These are phyloP conservation scores for Rhineura floridana DNA, from an alignment of 2,113 vertebrate genomes.

Conservation along the genomic window DNA sequence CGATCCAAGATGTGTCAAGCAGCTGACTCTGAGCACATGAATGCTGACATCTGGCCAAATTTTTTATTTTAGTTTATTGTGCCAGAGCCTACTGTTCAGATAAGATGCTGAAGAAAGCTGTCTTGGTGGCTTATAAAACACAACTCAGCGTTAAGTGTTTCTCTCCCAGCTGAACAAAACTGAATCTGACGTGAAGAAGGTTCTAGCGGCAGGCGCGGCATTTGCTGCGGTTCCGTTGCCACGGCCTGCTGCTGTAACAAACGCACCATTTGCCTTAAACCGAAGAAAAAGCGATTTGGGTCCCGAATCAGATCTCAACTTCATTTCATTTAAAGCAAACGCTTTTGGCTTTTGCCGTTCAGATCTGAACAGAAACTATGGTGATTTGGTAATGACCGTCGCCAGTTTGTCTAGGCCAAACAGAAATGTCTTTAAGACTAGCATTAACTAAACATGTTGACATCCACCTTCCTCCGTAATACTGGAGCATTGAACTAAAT, in stretches of 20 bases:
- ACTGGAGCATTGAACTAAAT: not conserved
- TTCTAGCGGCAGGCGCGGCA: not conserved
- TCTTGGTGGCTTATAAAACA: conserved; percentile 5
- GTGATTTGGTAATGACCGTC: no score
- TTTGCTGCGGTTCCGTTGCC: conserved; percentile 25
- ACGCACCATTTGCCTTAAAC: conserved; percentile 69
- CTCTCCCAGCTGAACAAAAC: not conserved
- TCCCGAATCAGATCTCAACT: conserved; percentile 43
- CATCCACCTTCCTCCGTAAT: not conserved
- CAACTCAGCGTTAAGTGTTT: not conserved
- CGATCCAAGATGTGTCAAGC: not conserved
- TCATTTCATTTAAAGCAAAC: conserved; percentile 24
- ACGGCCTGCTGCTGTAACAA: conserved; percentile 43
- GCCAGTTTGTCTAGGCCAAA: no score
- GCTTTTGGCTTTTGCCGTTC: conserved; percentile 28
- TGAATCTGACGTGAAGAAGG: not conserved
- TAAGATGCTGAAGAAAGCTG: no score
- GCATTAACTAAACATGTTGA: no score
- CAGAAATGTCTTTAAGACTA: not conserved
- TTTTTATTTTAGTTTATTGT: no score
- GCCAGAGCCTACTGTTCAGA: not conserved
- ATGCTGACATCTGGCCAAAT: no score
- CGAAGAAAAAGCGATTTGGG: conserved; percentile 51
- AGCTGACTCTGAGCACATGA: not conserved
- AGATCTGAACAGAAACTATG: conserved; percentile 58